These are phyloP conservation scores for Pteria penguin DNA, from an alignment of 2,888 invertebrate species.

Conservation along the genomic window DNA sequence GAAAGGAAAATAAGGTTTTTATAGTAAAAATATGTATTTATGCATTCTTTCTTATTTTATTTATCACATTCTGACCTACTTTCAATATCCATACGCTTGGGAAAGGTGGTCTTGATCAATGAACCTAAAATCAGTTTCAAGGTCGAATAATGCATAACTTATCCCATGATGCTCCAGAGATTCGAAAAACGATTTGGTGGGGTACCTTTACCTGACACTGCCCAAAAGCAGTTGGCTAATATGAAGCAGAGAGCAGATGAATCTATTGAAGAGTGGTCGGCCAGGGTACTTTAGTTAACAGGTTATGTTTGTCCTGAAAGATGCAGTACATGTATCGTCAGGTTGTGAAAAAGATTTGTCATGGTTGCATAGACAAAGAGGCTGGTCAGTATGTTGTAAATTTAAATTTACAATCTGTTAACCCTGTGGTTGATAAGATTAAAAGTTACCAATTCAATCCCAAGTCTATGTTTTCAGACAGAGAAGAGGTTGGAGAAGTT, in stretches of 20 bases:
- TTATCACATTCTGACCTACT: too few relatives aligned
- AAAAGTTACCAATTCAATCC: constrained; percentile 15
- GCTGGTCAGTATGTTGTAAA: constrained; percentile 13
- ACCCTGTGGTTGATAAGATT: constrained; percentile 1
- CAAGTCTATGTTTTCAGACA: neutral
- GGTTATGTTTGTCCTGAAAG: neutral
- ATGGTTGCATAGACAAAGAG: constrained; percentile 9
- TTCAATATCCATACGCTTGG: too few relatives aligned
- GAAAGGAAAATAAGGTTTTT: too few relatives aligned
- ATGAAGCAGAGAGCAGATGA: neutral
- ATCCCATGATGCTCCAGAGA: too few relatives aligned
- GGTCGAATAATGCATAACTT: too few relatives aligned
- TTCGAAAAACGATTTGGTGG: neutral
- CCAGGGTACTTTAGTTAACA: neutral
- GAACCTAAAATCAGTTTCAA: too few relatives aligned
- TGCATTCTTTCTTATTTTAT: too few relatives aligned
- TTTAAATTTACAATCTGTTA: neutral
- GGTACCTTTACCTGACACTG: neutral
- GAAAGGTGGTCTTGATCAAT: too few relatives aligned
- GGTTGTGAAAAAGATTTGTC: constrained; percentile 5
- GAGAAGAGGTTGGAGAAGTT: neutral
- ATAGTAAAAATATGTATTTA: too few relatives aligned
- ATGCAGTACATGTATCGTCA: constrained; percentile 16
- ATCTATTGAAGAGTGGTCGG: constrained; percentile 12
- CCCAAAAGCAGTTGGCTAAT: neutral